Percentiles rank a stretch among this genome's conserved stretches.
phyloP scores from a whole-genome alignment of 1,140 invertebrate species.

The Cecropterus lyciades region DNA sequence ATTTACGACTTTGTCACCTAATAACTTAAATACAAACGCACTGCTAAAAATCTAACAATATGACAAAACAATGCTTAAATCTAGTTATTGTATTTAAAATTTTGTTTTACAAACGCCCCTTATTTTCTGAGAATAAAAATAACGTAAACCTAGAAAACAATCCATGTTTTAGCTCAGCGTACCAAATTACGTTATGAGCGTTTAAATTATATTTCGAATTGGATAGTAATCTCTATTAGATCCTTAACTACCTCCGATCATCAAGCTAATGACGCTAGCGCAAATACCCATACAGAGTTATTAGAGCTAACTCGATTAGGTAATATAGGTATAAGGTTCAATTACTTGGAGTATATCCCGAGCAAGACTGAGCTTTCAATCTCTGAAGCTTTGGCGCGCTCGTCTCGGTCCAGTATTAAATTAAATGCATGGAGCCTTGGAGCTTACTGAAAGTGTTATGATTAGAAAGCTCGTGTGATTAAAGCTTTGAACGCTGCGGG shows the following conservation, averaged over 20 bases:
- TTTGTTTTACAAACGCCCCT: no score
- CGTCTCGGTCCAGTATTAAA: conserved; percentile 29
- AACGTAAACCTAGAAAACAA: no score
- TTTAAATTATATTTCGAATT: conserved; percentile 21
- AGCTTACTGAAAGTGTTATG: conserved; percentile 18
- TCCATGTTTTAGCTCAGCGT: no score
- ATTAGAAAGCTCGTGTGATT: conserved; percentile 14
- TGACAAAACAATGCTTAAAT: no score
- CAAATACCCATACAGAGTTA: conserved; percentile 34
- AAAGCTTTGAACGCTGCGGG: not conserved
- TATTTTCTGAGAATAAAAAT: no score
- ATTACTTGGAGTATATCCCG: conserved; percentile 35
- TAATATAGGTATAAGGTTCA: conserved; percentile 30
- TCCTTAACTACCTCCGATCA: conserved; percentile 37
- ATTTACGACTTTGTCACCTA: no score
- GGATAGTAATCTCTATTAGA: conserved; percentile 29
- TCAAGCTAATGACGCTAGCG: conserved; percentile 37
- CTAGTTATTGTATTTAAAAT: no score
- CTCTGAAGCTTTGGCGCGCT: conserved; percentile 19
- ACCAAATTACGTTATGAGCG: not conserved
- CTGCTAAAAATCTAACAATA: no score
- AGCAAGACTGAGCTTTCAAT: conserved; percentile 34
- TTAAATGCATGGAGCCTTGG: conserved; percentile 26
- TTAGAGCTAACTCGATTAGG: conserved; percentile 38
- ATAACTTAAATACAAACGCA: no score